Evolutionary conservation across 1,140 invertebrate genomes (phyloP).

Genomic region (Dreissena polymorpha): DNA sequence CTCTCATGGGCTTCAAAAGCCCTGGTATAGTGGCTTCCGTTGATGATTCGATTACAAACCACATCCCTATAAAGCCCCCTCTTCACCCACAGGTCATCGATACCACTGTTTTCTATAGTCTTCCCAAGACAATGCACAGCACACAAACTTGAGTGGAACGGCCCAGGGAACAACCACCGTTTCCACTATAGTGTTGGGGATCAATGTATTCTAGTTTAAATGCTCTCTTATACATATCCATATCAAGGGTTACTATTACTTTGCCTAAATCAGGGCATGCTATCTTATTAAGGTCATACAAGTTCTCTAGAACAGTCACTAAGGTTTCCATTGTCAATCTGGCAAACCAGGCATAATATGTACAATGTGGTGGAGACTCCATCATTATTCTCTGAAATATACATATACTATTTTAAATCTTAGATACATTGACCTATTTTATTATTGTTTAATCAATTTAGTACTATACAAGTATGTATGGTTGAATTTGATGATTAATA

Average conservation of each 20-base stretch:
- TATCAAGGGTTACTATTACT: constrained; percentile 19
- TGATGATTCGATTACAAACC: constrained; percentile 7
- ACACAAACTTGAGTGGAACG: constrained; percentile 12
- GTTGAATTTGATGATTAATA: too few relatives aligned
- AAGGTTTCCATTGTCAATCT: too few relatives aligned
- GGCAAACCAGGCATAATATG: too few relatives aligned
- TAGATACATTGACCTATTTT: too few relatives aligned
- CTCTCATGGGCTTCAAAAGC: constrained; percentile 10
- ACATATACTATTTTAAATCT: too few relatives aligned
- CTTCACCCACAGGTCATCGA: not conserved
- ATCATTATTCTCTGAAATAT: too few relatives aligned
- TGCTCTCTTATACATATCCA: constrained; percentile 22
- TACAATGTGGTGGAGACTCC: too few relatives aligned
- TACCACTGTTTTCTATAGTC: constrained; percentile 17
- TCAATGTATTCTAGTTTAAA: constrained; percentile 3
- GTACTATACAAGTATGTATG: too few relatives aligned
- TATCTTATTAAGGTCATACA: constrained; percentile 7
- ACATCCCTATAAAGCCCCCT: not conserved
- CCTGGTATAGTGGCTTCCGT: constrained; percentile 13
- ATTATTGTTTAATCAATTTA: too few relatives aligned
- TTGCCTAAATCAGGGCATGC: constrained; percentile 4
- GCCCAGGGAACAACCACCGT: constrained; percentile 5
- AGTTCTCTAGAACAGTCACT: constrained; percentile 18
- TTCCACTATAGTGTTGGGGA: constrained; percentile 1
- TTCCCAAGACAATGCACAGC: constrained; percentile 14